These are phyloP conservation scores for Stenotaenia linearis DNA, from an alignment of 2,888 invertebrate species.

Conservation along the genomic window DNA sequence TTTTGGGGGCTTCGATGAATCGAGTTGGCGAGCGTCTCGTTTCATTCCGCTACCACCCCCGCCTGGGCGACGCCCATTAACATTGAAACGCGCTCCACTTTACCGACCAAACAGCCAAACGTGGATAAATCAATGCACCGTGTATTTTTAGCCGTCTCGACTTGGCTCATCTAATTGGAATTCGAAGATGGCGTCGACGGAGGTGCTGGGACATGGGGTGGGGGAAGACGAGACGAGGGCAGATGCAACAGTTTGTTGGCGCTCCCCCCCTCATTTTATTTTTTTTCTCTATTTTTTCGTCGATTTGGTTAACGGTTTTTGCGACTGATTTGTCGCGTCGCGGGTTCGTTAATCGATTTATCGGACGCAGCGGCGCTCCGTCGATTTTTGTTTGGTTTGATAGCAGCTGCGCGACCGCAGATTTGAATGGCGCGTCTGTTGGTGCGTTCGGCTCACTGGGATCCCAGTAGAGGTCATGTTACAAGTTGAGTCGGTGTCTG, in stretches of 20 bases:
- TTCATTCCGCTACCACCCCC: constrained; percentile 8
- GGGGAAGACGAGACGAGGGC: neutral
- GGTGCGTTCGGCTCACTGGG: constrained; percentile 10
- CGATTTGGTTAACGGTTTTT: neutral
- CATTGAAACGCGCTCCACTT: constrained; percentile 26
- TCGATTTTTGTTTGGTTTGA: constrained; percentile 20
- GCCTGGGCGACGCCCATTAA: constrained; percentile 26
- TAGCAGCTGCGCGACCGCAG: constrained; percentile 17
- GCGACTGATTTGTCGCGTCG: neutral
- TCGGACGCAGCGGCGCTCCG: neutral
- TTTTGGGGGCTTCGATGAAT: constrained; percentile 23
- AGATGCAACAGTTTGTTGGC: constrained; percentile 32
- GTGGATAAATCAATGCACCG: constrained; percentile 26
- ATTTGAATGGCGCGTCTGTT: constrained; percentile 26
- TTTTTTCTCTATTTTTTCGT: neutral
- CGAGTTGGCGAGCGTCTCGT: neutral
- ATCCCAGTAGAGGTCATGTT: constrained; percentile 24
- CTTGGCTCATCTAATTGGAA: constrained; percentile 21
- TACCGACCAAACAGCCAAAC: constrained; percentile 20
- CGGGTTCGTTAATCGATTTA: constrained; percentile 17
- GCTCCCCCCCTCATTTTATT: neutral
- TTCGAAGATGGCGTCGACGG: neutral
- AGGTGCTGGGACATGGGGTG: neutral
- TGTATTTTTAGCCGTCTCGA: constrained; percentile 15
- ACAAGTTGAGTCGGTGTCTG: constrained; percentile 24